A percentile compares a stretch with the other conserved stretches of the same genome.
These are phyloP conservation scores for Troides aeacus DNA, from an alignment of 2,888 invertebrate species.

Conservation along the genomic window DNA sequence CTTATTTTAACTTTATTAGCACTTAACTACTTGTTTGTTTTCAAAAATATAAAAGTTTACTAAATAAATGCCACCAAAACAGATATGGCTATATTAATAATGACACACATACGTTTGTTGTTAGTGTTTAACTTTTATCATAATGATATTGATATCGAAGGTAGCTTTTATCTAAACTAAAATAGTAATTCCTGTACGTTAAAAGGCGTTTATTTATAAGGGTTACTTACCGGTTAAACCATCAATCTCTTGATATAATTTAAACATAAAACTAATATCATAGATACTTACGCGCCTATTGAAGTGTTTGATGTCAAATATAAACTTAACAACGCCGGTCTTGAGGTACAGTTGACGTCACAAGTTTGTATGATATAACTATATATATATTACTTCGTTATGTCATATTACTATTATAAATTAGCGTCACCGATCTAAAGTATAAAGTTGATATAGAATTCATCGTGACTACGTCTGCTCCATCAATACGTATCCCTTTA, in stretches of 20 bases:
- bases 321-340: not conserved
- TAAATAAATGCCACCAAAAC: no score
- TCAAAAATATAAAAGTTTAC: no score
- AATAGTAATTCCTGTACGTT: no score
- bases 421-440: not conserved
- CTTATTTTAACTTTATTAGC: no score
- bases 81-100: no score
- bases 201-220: no score
- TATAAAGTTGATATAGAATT: not conserved
- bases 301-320: not conserved
- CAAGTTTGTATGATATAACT: not conserved
- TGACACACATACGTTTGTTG: no score
- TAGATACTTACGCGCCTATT: not conserved
- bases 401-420: not conserved
- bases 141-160: no score
- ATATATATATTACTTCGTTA: not conserved
- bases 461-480: not conserved
- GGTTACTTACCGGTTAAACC: not conserved
- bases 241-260: not conserved
- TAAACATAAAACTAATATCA: not conserved
- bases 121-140: no score
- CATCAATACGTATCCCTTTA: not conserved
- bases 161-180: no score
- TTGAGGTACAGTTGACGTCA: not conserved
- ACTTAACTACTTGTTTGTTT: no score